phyloP scores from a whole-genome alignment of 1,140 invertebrate species.

The Mizuhopecten yessoensis region DNA sequence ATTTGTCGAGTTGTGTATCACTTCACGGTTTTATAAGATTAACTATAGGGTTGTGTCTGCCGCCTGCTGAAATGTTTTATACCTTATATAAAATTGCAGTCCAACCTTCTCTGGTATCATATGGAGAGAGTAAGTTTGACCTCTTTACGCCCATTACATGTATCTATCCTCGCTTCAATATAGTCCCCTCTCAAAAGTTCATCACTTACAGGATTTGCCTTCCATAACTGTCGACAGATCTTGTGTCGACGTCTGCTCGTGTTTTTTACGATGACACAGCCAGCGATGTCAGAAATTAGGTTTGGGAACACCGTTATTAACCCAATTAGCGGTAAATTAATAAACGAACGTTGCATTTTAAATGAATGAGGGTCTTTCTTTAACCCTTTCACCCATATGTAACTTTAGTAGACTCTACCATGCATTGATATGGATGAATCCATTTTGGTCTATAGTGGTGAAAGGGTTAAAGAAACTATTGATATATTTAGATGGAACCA shows the following conservation, averaged over 20 bases:
- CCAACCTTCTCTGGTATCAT: conserved; percentile 74
- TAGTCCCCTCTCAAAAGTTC: conserved; percentile 37
- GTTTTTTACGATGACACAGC: too few relatives aligned
- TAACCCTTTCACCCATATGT: too few relatives aligned
- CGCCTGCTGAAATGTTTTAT: conserved; percentile 49
- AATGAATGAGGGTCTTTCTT: too few relatives aligned
- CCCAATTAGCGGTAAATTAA: background rate
- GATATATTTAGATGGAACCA: too few relatives aligned
- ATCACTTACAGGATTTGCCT: background rate
- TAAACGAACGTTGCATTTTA: too few relatives aligned
- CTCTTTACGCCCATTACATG: conserved; percentile 37
- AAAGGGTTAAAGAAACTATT: too few relatives aligned
- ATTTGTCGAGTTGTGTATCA: background rate
- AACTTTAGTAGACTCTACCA: too few relatives aligned
- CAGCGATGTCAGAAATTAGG: too few relatives aligned
- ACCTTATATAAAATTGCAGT: conserved; percentile 66
- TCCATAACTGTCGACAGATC: too few relatives aligned
- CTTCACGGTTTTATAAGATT: background rate
- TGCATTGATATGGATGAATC: too few relatives aligned
- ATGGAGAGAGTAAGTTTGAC: conserved; percentile 74
- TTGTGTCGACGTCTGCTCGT: background rate
- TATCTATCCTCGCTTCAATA: conserved; percentile 33
- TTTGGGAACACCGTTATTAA: too few relatives aligned
- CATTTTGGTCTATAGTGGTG: too few relatives aligned
- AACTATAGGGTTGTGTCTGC: conserved; percentile 1